Evolutionary conservation across 2,797 vertebrate species (phyloP).

Genomic region (Lophotriccus pileatus): DNA sequence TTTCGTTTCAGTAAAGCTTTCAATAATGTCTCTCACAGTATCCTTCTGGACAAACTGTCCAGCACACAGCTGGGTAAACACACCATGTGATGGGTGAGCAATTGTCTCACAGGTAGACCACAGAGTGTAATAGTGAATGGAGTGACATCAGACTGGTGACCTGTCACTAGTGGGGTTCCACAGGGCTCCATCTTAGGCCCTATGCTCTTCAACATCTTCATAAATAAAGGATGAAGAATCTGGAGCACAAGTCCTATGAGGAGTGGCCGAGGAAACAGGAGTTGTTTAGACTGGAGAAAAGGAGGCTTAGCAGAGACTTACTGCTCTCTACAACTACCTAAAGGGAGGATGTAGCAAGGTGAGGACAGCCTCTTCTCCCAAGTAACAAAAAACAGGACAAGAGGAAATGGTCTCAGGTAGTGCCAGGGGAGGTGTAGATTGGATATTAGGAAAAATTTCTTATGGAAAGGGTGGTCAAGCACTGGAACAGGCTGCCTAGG

Average conservation of each 20-base stretch:
- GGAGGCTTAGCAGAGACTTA: neutral
- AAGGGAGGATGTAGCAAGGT: neutral
- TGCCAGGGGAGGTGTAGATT: neutral
- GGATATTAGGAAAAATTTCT: neutral
- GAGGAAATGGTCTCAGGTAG: neutral
- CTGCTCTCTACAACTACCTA: neutral
- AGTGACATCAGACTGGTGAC: neutral
- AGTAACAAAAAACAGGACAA: neutral
- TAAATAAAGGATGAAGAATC: neutral
- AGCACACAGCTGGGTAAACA: neutral
- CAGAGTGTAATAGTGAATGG: neutral
- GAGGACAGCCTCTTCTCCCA: neutral
- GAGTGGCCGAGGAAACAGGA: rapidly evolving
- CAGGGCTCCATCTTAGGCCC: neutral
- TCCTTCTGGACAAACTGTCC: neutral
- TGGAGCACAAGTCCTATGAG: neutral
- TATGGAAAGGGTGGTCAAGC: neutral
- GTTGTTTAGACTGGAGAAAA: neutral
- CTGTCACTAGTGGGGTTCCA: neutral
- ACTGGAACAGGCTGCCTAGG: neutral
- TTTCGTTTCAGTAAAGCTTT: neutral
- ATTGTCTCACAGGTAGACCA: neutral
- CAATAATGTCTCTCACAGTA: neutral
- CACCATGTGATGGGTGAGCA: neutral
- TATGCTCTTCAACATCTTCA: neutral